Percentiles rank a stretch among this genome's conserved stretches.
Conservation (phyloP, 2,797 vertebrate species). For the Acropternis orthonyx region DNA sequence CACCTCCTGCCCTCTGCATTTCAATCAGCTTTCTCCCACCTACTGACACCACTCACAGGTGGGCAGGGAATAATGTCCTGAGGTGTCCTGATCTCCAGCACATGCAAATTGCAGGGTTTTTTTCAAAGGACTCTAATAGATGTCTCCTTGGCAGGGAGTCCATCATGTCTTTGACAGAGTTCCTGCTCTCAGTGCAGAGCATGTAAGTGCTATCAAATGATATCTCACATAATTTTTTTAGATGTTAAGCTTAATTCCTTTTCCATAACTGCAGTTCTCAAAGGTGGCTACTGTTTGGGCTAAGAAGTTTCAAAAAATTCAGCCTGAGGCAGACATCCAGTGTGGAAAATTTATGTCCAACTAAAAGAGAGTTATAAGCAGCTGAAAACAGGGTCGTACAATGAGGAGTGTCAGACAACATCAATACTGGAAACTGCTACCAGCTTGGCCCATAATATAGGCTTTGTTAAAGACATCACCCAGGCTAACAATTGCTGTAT, state of each 20-base stretch:
- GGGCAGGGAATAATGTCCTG: neutral
- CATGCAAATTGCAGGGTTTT: neutral
- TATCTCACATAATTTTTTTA: constrained; percentile 50
- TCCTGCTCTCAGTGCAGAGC: neutral
- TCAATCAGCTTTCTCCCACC: neutral
- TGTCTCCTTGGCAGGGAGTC: neutral
- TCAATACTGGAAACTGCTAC: constrained; percentile 39
- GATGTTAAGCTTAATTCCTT: neutral
- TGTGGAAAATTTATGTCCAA: constrained; percentile 41
- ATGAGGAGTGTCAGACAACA: constrained; percentile 39
- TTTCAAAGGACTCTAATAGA: neutral
- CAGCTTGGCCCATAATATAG: constrained; percentile 30
- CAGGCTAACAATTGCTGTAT: constrained; percentile 7
- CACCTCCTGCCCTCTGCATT: neutral
- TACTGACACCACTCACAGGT: neutral
- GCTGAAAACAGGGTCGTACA: constrained; percentile 35
- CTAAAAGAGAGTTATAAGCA: constrained; percentile 6
- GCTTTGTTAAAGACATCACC: constrained; percentile 53
- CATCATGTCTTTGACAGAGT: neutral
- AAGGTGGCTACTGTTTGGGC: constrained; percentile 48
- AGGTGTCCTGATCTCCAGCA: neutral
- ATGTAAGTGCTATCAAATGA: constrained; percentile 12
- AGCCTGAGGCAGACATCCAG: constrained; percentile 40
- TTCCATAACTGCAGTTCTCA: constrained; percentile 6
- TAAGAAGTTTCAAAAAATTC: constrained; percentile 38